Base-by-base conservation (phyloP, 2,888 invertebrate species). In the Lepidocyrtoides sp. region DNA sequence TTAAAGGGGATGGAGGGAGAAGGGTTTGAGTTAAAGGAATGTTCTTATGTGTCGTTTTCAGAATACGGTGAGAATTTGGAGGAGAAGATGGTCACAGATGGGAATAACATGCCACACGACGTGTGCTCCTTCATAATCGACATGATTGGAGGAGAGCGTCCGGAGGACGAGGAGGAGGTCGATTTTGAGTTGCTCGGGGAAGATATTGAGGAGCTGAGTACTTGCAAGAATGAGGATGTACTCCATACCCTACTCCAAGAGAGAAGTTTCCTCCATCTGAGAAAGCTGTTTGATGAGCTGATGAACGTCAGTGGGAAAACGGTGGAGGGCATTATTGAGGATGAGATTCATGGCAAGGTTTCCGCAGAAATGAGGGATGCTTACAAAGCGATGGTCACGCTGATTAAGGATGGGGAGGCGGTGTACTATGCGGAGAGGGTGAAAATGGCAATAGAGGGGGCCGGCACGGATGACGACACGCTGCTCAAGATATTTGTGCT, bases 101-200 rank as follows among this genome's bases (percentile, higher is more conserved):
- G 75, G 23, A 75, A 75, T 1, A 75, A 44, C 7, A 75, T 75
- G 23, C 26, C 75, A 0, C 20, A 44, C 5, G 75, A 75, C 75
- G 44, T 75, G 23, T 44, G 44, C 26, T 75, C 75, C 48, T 75
- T 75, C 26, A 26, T 75, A 0, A 12, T 75, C 14, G 75, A 75
- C 48, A 75, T 75, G 75, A 48, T 48, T 12, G 4, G 17, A 12
- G 75, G 93, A 60, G 94, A 94, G 14, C 94, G 95, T n/a, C n/a
- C n/a, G 89, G 95, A 95, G 89, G 93, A 94, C 36, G 95, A 95
- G 91, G 95, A 95, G 14, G 93, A 94, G 79, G 95, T 95, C 75
- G 96, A 96, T 92, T 95, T 96, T 2, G 96, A 96, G 4, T 95
- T 95, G 94, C 95, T 96, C 94, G 95, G 96, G 72, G 94, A 95